Evolutionary conservation across 2,888 invertebrate genomes (phyloP).

Genomic region (Byasa hedistus): DNA sequence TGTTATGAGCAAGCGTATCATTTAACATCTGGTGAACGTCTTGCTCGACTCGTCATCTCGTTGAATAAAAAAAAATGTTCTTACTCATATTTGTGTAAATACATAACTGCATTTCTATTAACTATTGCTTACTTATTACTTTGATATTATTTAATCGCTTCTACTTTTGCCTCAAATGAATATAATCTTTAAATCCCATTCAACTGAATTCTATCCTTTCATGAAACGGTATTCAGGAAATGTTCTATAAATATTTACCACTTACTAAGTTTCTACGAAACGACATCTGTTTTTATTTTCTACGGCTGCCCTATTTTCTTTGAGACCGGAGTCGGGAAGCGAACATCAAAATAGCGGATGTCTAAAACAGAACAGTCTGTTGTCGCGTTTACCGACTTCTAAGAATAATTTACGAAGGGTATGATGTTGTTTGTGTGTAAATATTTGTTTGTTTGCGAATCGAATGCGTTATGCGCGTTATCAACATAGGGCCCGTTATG

Average conservation of each 20-base stretch:
- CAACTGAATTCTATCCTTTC: neutral
- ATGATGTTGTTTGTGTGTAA: conserved; percentile 11
- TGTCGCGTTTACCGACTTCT: conserved; percentile 6
- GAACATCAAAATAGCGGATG: conserved; percentile 12
- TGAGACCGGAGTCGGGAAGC: neutral
- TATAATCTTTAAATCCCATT: neutral
- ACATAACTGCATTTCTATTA: conserved; percentile 11
- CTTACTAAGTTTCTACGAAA: neutral
- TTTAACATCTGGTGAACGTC: too few relatives aligned
- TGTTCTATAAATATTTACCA: neutral
- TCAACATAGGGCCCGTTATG: conserved; percentile 28
- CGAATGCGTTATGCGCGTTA: conserved; percentile 26
- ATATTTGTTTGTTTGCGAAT: conserved; percentile 25
- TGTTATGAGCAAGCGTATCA: too few relatives aligned
- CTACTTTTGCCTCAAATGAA: neutral
- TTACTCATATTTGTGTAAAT: too few relatives aligned
- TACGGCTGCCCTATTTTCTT: conserved; percentile 14
- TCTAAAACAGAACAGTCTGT: conserved; percentile 16
- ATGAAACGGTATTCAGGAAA: neutral
- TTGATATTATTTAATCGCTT: neutral
- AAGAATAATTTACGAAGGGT: neutral
- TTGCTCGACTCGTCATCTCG: too few relatives aligned
- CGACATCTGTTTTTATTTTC: conserved; percentile 3
- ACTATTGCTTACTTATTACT: neutral
- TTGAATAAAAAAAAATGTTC: too few relatives aligned